A percentile compares a stretch with the other conserved stretches of the same genome.
Evolutionary conservation across 2,797 vertebrate genomes (phyloP).

Genomic region (Margarornis squamiger): DNA sequence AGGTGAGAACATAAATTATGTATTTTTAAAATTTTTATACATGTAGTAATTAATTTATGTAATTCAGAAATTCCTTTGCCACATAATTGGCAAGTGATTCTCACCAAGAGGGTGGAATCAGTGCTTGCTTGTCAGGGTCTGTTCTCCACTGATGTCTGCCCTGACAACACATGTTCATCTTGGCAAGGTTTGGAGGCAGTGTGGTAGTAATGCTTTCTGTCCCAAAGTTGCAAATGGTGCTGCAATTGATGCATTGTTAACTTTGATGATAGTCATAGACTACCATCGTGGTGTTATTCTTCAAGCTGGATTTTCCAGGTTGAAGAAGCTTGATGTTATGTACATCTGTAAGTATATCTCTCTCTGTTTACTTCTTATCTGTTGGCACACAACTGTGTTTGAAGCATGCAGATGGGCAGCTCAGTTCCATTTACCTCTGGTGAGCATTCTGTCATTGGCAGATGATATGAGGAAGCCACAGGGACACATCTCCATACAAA

Average conservation of each 20-base stretch:
- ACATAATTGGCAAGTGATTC: slow-evolving; percentile 51
- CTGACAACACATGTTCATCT: slow-evolving; percentile 66
- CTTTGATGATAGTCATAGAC: slow-evolving; percentile 63
- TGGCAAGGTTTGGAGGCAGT: slow-evolving; percentile 34
- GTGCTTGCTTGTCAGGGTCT: slow-evolving; percentile 43
- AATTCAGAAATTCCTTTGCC: slow-evolving; percentile 47
- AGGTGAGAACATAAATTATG: not conserved
- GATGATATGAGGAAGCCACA: slow-evolving; percentile 44
- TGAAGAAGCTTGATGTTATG: slow-evolving; percentile 49
- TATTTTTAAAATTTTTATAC: not conserved
- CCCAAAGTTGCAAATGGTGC: slow-evolving; percentile 15
- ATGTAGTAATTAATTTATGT: slow-evolving; percentile 3
- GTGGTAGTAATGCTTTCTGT: slow-evolving; percentile 5
- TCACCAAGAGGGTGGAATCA: slow-evolving; percentile 44
- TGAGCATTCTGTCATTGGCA: slow-evolving; percentile 64
- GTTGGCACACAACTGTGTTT: slow-evolving; percentile 78
- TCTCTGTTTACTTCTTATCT: slow-evolving; percentile 31
- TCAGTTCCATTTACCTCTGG: slow-evolving; percentile 66
- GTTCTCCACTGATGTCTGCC: slow-evolving; percentile 41
- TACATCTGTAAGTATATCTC: not conserved
- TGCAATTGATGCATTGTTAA: slow-evolving; percentile 51
- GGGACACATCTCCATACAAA: slow-evolving; percentile 75
- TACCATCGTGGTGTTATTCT: slow-evolving; percentile 62
- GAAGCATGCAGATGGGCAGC: slow-evolving; percentile 83
- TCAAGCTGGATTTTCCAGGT: slow-evolving; percentile 41